Percentiles rank a stretch among this genome's conserved stretches.
Conservation (phyloP, 2,888 invertebrate species). For the Physocephala rufipes region DNA sequence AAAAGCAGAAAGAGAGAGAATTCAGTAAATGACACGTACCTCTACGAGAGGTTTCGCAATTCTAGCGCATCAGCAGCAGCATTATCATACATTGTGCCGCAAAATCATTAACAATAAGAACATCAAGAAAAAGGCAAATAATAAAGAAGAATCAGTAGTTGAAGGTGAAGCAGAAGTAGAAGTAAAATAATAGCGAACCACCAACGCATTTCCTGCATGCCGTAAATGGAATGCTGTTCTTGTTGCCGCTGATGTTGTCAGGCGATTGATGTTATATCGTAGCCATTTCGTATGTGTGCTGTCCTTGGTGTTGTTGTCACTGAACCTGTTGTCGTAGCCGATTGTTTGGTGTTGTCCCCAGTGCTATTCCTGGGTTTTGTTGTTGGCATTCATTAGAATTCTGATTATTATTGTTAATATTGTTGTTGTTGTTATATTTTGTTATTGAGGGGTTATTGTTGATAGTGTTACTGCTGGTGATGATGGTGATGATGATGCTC, state of each 20-base stretch:
- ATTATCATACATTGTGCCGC: no score
- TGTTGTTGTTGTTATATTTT: neutral
- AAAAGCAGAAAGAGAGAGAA: no score
- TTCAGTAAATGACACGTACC: no score
- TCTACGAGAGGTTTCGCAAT: no score
- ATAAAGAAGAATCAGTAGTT: no score
- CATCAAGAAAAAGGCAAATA: no score
- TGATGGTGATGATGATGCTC: neutral
- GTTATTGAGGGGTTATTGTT: neutral
- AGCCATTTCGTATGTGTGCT: no score
- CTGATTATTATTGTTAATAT: conserved; percentile 25
- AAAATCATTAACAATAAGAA: neutral
- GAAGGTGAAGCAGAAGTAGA: conserved; percentile 17
- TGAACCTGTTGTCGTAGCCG: conserved; percentile 24
- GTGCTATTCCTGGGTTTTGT: no score
- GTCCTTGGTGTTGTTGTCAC: conserved; percentile 19
- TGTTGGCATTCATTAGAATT: neutral
- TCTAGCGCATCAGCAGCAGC: no score
- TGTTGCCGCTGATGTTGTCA: neutral
- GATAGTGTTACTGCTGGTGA: neutral
- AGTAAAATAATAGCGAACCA: neutral
- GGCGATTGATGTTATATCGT: conserved; percentile 8
- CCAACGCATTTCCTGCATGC: conserved; percentile 28
- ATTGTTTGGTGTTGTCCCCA: no score
- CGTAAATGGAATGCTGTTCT: neutral